phyloP scores from a whole-genome alignment of 2,113 vertebrate species.

The Strix aluco region DNA sequence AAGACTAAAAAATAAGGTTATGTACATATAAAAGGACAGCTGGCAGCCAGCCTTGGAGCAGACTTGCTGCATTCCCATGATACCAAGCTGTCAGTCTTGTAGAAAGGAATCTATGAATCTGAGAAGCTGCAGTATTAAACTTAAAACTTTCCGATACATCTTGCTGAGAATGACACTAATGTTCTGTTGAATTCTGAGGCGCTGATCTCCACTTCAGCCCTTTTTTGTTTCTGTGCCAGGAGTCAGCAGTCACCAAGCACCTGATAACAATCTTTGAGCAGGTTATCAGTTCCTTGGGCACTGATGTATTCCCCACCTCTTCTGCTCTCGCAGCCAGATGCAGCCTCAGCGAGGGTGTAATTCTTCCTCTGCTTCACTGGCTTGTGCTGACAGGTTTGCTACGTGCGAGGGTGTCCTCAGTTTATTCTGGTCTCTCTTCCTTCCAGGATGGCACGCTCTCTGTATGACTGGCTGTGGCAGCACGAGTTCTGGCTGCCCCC shows the following conservation, averaged over 20 bases:
- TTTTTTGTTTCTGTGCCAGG: background rate
- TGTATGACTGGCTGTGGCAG: constrained; percentile 87
- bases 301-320: background rate
- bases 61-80: fast-evolving
- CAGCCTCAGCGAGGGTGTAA: background rate
- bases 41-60: background rate
- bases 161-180: background rate
- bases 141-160: background rate
- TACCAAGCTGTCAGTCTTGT: background rate
- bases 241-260: background rate
- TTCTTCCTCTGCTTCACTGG: background rate
- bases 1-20: background rate
- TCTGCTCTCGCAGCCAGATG: background rate
- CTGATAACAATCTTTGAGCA: background rate
- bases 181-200: background rate
- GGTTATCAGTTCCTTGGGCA: background rate
- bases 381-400: background rate
- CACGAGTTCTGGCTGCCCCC: constrained; percentile 88
- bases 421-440: background rate
- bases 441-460: constrained; percentile 79
- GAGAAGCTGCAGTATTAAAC: background rate
- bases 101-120: background rate
- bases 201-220: background rate
- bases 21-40: background rate
- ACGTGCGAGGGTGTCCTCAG: background rate